Base-by-base conservation (phyloP, 2,797 vertebrate genomes). In the Hephaestus fuliginosus region DNA sequence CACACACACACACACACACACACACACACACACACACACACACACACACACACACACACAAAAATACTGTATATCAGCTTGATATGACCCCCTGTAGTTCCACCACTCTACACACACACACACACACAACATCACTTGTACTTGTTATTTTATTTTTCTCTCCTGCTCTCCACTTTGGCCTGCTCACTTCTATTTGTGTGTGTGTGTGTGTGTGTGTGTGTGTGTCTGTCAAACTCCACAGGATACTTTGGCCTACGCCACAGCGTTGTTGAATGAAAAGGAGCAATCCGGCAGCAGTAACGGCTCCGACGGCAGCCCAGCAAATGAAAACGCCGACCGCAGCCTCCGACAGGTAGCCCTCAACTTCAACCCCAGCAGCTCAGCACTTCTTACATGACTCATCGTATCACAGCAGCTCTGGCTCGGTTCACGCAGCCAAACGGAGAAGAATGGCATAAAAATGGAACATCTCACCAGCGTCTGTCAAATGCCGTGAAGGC, bases 251-350 rank as follows among this genome's bases (percentile, higher is more conserved):
- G 98, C 98, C 4, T 99, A 99, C 17, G 98, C 98, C 90, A 99
- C 98, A 4, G 98, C 98, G 25, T 88, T 99, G 93, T 91, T 99
- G 89, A 99, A 99, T 13, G 98, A 99, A 84, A 99, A 99, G 87
- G 98, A 99, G 86, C 98, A 98, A 80, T 99, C 98, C 1, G 98
- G 98, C 88, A 99, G 98, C 95, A 99, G 98, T 86, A 99, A 99
- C 0, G 98, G 98, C 46, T 99, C 98, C 0, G 98, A 99, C 66
- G 97, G 98, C 83, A 99, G 98, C 78, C 98, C 98, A 0, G 98
- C 98, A 39, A 99, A 99, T 0, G 98, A 99, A 87, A 98, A 98
- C 0, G 96, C 97, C 1, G 98, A 99, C 51, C 95, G 97, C 83
- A 98, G 96, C 87, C 95, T 98, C 70, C 95, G 98, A 91, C 98